phyloP scores from a whole-genome alignment of 2,888 invertebrate genomes.

The Cinara cedri region DNA sequence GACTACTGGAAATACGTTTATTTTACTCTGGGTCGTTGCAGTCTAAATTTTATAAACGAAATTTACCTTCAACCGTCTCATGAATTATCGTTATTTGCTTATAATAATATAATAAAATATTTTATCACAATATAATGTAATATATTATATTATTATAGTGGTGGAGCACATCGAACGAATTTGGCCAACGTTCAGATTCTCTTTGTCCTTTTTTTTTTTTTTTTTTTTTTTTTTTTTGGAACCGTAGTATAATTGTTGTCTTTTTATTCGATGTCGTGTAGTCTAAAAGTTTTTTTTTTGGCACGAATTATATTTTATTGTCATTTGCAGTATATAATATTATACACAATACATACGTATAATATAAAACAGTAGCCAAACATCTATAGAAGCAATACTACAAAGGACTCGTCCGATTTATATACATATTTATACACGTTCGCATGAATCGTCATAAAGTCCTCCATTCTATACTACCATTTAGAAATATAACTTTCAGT shows the following conservation, averaged over 20 bases:
- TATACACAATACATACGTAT: not conserved
- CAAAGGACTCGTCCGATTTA: not conserved
- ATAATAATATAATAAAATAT: not conserved
- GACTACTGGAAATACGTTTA: too few relatives aligned
- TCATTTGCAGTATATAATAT: not conserved
- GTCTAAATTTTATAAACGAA: too few relatives aligned
- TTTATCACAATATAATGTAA: too few relatives aligned
- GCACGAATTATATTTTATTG: slow-evolving; percentile 34
- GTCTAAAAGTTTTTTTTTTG: slow-evolving; percentile 42
- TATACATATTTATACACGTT: too few relatives aligned
- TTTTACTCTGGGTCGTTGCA: too few relatives aligned
- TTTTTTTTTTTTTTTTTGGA: slow-evolving; percentile 7
- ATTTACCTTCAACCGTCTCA: too few relatives aligned
- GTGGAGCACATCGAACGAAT: not conserved
- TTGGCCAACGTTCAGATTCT: slow-evolving; percentile 26
- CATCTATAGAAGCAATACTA: not conserved
- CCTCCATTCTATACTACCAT: too few relatives aligned
- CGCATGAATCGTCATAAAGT: too few relatives aligned
- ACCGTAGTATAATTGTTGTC: not conserved
- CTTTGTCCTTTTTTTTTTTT: not conserved
- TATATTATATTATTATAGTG: too few relatives aligned
- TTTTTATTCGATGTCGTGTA: not conserved
- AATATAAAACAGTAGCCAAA: not conserved
- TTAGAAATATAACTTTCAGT: too few relatives aligned
- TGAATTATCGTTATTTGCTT: not conserved